Percentiles rank a stretch among this genome's conserved stretches.
These are phyloP conservation scores for Drosophila takahashii DNA, from an alignment of 1,140 invertebrate genomes.

Conservation along the genomic window DNA sequence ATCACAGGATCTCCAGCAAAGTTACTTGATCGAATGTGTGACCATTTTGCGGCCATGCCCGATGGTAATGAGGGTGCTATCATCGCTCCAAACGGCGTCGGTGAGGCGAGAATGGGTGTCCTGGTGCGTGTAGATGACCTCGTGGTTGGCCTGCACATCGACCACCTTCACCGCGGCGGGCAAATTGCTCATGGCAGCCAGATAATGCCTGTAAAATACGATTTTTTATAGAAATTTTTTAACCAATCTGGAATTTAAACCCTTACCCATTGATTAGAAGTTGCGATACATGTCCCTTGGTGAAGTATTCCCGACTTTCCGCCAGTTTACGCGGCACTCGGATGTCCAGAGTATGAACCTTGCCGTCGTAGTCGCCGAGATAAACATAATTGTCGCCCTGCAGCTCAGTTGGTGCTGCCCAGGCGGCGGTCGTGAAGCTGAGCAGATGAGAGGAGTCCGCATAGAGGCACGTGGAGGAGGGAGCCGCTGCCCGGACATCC, in stretches of 20 bases:
- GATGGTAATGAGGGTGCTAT: slow-evolving; percentile 57
- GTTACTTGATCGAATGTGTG: slow-evolving; percentile 37
- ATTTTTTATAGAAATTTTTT: not conserved
- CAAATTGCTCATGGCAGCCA: slow-evolving; percentile 60
- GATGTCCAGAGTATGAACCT: slow-evolving; percentile 58
- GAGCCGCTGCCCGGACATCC: slow-evolving; percentile 57
- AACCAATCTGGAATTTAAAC: not conserved
- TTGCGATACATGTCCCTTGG: slow-evolving; percentile 28
- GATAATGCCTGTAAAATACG: slow-evolving; percentile 16
- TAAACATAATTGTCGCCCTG: slow-evolving; percentile 57
- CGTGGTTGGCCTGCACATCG: slow-evolving; percentile 11
- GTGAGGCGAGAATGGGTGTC: slow-evolving; percentile 54
- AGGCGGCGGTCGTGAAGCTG: slow-evolving; percentile 56
- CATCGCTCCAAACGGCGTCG: slow-evolving; percentile 56
- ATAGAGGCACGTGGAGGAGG: slow-evolving; percentile 50
- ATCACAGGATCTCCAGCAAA: not conserved
- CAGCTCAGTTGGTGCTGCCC: slow-evolving; percentile 45
- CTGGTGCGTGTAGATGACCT: slow-evolving; percentile 52
- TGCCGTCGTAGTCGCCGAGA: slow-evolving; percentile 64
- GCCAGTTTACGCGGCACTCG: slow-evolving; percentile 46
- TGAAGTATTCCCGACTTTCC: slow-evolving; percentile 41
- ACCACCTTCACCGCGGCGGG: slow-evolving; percentile 51
- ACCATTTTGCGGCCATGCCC: slow-evolving; percentile 62
- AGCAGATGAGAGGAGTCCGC: slow-evolving; percentile 38
- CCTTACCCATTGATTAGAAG: slow-evolving; percentile 55